Evolutionary conservation across 1,140 invertebrate genomes (phyloP).

Genomic region (Goniozus legneri): DNA sequence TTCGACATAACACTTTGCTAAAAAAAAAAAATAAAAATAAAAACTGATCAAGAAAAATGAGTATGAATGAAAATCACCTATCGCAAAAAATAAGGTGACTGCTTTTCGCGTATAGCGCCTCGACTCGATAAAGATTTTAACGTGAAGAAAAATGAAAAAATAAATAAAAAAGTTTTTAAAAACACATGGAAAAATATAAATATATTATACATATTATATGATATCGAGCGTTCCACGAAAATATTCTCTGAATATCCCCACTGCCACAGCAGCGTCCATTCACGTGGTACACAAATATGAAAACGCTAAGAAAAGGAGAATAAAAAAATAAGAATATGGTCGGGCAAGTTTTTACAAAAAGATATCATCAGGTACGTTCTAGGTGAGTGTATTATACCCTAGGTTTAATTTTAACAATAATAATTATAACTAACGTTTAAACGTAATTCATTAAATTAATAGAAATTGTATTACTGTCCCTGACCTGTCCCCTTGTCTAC

Average conservation of each 20-base stretch:
- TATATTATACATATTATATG: neutral
- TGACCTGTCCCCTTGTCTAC: neutral
- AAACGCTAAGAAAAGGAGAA: too few species aligned
- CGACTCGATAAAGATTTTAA: too few species aligned
- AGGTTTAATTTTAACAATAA: slow-evolving; percentile 40
- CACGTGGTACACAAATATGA: too few species aligned
- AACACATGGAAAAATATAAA: neutral
- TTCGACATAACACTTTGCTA: too few species aligned
- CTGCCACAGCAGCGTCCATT: neutral
- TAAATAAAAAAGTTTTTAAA: neutral
- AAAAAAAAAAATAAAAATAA: too few species aligned
- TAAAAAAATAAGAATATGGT: too few species aligned
- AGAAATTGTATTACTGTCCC: slow-evolving; percentile 5
- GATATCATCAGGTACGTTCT: slow-evolving; percentile 41
- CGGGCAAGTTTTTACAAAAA: slow-evolving; percentile 33
- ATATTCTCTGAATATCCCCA: slow-evolving; percentile 6
- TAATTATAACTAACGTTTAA: slow-evolving; percentile 41
- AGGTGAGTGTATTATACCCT: slow-evolving; percentile 44
- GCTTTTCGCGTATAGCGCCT: too few species aligned
- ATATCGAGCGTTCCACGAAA: neutral
- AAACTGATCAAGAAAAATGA: too few species aligned
- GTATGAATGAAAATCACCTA: too few species aligned
- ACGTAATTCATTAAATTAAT: slow-evolving; percentile 27
- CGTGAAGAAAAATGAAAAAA: too few species aligned
- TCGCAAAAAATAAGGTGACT: too few species aligned